A percentile compares a stretch with the other conserved stretches of the same genome.
phyloP scores from a whole-genome alignment of 2,113 vertebrate species.

The Mormyrus iriodes region DNA sequence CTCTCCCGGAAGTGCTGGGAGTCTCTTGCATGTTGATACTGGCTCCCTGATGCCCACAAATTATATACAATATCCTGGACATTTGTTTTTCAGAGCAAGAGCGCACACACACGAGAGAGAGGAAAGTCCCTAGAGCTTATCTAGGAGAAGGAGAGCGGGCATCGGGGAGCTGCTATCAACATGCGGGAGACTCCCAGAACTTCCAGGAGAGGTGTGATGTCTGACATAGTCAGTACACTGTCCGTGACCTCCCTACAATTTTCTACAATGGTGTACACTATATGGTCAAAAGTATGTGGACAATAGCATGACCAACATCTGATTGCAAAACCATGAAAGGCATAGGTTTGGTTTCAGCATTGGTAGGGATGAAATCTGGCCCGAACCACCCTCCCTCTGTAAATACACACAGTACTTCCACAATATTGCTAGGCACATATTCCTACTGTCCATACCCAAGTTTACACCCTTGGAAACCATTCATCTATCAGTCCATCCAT shows the following conservation, averaged over 20 bases:
- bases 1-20: not conserved
- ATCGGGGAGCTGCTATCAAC: rapidly evolving
- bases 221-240: not conserved
- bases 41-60: not conserved
- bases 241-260: not conserved
- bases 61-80: not conserved
- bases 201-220: not conserved
- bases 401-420: not conserved
- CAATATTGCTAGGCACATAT: not conserved
- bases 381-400: not conserved
- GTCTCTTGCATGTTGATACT: no score
- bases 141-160: not conserved
- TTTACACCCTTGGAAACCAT: not conserved
- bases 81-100: not conserved
- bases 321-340: not conserved
- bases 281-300: not conserved
- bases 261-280: not conserved
- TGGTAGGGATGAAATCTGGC: not conserved
- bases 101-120: no score
- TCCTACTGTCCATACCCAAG: not conserved
- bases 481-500: not conserved
- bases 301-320: no score
- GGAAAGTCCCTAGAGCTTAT: not conserved
- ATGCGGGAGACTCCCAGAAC: not conserved
- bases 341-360: not conserved